These are phyloP conservation scores for Tinea semifulvella DNA, from an alignment of 2,888 invertebrate species.

Conservation along the genomic window DNA sequence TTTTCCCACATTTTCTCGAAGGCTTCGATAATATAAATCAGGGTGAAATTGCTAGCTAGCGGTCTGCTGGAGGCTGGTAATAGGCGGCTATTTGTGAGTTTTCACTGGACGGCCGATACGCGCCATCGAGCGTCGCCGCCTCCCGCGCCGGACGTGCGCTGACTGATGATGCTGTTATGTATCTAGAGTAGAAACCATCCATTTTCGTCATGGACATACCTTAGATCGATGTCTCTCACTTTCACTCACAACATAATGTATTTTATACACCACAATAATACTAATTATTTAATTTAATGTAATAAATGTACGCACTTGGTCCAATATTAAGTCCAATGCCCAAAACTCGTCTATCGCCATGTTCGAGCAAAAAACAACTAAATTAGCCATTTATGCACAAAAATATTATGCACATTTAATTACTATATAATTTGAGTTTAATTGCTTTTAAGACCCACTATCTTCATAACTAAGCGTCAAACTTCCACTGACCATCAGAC, in stretches of 20 bases:
- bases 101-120: slow-evolving; percentile 59
- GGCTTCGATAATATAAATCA: slow-evolving; percentile 60
- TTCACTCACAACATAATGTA: slow-evolving; percentile 9
- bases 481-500: too few species aligned
- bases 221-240: slow-evolving; percentile 6
- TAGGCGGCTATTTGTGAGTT: slow-evolving; percentile 56
- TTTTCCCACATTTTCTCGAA: slow-evolving; percentile 63
- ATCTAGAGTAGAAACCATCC: slow-evolving; percentile 11
- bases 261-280: background rate
- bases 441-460: too few species aligned
- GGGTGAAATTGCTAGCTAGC: slow-evolving; percentile 53
- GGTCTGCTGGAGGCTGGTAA: slow-evolving; percentile 52
- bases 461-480: too few species aligned
- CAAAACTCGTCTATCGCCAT: too few species aligned
- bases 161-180: slow-evolving; percentile 10
- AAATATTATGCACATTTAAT: too few species aligned
- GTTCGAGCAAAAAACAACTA: too few species aligned
- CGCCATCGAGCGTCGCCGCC: slow-evolving; percentile 31
- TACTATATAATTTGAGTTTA: too few species aligned
- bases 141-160: slow-evolving; percentile 10
- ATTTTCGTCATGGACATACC: slow-evolving; percentile 9
- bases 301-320: too few species aligned
- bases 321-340: too few species aligned
- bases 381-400: too few species aligned
- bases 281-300: too few species aligned